These are phyloP conservation scores for Ceratoteleas bidentatus DNA, from an alignment of 1,140 invertebrate species.

Conservation along the genomic window DNA sequence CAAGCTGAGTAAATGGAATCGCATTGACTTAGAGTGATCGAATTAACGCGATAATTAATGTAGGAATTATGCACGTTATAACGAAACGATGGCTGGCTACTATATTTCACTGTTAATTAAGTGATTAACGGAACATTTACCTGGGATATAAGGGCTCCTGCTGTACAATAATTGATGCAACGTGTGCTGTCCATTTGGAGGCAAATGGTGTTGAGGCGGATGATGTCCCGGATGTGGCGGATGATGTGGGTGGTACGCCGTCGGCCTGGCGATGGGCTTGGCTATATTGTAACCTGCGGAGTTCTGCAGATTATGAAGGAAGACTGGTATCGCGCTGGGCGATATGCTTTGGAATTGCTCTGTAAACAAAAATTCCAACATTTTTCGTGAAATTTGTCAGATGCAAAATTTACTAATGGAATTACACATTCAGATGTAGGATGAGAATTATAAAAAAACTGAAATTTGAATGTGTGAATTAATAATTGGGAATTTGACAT, in stretches of 20 bases:
- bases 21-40: background rate
- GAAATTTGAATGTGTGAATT: too few species aligned
- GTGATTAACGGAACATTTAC: conserved; percentile 71
- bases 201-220: conserved; percentile 78
- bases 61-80: background rate
- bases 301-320: conserved; percentile 78
- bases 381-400: too few species aligned
- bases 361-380: conserved; percentile 62
- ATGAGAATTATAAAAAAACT: too few species aligned
- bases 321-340: conserved; percentile 76
- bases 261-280: conserved; percentile 82
- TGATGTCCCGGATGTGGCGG: conserved; percentile 77
- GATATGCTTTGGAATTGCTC: conserved; percentile 78
- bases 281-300: conserved; percentile 80
- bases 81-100: background rate
- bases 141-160: conserved; percentile 81
- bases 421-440: too few species aligned
- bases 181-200: conserved; percentile 80
- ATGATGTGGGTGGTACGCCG: conserved; percentile 81
- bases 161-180: conserved; percentile 81
- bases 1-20: too few species aligned
- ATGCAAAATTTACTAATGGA: too few species aligned
- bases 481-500: too few species aligned
- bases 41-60: background rate
- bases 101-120: conserved; percentile 22